Evolutionary conservation across 2,797 vertebrate genomes (phyloP).

Genomic region (Sebastolobus altivelis): DNA sequence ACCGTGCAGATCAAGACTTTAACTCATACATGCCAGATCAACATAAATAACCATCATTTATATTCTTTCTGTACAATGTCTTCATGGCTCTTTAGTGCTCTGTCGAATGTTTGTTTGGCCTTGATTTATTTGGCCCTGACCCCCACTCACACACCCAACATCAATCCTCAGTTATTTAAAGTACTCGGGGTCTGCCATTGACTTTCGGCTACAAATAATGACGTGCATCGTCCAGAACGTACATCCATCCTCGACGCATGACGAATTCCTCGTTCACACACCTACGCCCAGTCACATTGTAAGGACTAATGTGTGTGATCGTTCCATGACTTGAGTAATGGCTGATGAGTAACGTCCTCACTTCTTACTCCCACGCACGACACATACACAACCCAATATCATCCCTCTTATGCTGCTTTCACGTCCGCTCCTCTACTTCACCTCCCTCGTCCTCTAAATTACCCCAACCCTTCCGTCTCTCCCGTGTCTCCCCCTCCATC

Average conservation of each 20-base stretch:
- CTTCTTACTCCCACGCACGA: conserved; percentile 36
- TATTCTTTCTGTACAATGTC: conserved; percentile 24
- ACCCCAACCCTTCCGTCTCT: conserved; percentile 1
- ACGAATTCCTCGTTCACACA: conserved; percentile 24
- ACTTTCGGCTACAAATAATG: conserved; percentile 33
- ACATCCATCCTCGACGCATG: conserved; percentile 32
- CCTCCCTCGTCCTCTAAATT: conserved; percentile 37
- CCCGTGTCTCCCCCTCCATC: background rate
- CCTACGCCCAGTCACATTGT: conserved; percentile 46
- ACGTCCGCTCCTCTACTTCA: conserved; percentile 18
- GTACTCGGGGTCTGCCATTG: conserved; percentile 20
- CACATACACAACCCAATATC: background rate
- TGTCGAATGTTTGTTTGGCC: conserved; percentile 37
- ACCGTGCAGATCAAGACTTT: conserved; percentile 13
- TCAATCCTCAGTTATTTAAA: conserved; percentile 42
- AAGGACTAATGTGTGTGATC: conserved; percentile 50
- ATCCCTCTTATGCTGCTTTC: conserved; percentile 26
- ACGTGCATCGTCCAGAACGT: background rate
- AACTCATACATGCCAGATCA: conserved; percentile 6
- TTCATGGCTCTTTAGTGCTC: conserved; percentile 39
- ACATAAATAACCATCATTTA: conserved; percentile 33
- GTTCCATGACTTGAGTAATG: conserved; percentile 53
- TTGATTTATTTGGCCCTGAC: conserved; percentile 48
- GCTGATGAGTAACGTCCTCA: conserved; percentile 56
- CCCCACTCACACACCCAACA: conserved; percentile 26